Evolutionary conservation across 1,140 invertebrate genomes (phyloP), one percentile per base, ranked within the genome.

Genomic region (Pseudoatta argentina): DNA sequence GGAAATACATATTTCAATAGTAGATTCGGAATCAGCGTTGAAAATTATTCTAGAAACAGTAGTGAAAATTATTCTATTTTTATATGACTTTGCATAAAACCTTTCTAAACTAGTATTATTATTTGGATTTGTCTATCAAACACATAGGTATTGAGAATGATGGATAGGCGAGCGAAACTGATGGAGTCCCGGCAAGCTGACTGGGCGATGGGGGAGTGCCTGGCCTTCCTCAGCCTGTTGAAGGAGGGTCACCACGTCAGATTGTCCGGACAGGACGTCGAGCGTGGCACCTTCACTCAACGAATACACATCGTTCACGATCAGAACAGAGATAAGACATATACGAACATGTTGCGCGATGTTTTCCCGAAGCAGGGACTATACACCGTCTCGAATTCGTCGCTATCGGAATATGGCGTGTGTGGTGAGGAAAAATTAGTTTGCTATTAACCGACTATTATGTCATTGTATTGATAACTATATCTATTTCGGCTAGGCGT

Each of bases 231-330:
- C n/a, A 97, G 97, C 92, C 91, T 97, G 92, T 89, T 97, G 88
- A 96, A 97, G 89, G 97, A 96, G 75, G 95, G 95, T 2, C 94
- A 96, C 66, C 96, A 96, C 83, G 96, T 97, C 8, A 92, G 96
- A 69, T 94, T 98, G 1, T 97, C 97, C 87, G 98, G 98, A 1
- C 97, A 99, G 93, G 98, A 99, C 93, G 97, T 98, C 0, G 98
- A 98, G 93, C 95, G 98, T 89, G 98, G 98, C 51, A 98, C 98
- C 16, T 98, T 98, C 95, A 96, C 96, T 0, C 96, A 96, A 86
- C 97, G 96, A n/a, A 98, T 98, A 94, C 97, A 98, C 94, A 97
- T 98, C 39, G 94, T 98, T 21, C 98, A 98, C 92, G 97, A 98
- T 95, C 98, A 99, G 93, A 96, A 95, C 57, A 96, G 95, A 21